These are phyloP conservation scores for Cyphomyrmex costatus DNA, from an alignment of 1,140 invertebrate genomes.

Conservation along the genomic window DNA sequence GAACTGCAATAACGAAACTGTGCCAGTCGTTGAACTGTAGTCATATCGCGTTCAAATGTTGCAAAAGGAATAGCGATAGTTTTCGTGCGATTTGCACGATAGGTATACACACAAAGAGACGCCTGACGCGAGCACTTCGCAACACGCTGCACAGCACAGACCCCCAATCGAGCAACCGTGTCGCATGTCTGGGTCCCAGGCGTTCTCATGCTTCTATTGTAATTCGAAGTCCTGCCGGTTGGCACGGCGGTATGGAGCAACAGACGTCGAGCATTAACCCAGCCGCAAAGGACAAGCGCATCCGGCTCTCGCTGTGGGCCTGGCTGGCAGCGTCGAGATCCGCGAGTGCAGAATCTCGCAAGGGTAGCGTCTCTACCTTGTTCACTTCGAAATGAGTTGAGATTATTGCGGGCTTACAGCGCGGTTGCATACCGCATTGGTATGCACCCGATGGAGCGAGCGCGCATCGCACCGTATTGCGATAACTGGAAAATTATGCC, in stretches of 20 bases:
- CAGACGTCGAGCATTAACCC: slow-evolving; percentile 53
- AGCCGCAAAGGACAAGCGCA: slow-evolving; percentile 19
- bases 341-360: slow-evolving; percentile 40
- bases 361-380: background rate
- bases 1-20: background rate
- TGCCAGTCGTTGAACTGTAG: background rate
- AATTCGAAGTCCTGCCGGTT: slow-evolving; percentile 55
- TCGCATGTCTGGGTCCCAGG: slow-evolving; percentile 40
- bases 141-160: slow-evolving; percentile 29
- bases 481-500: slow-evolving; percentile 59
- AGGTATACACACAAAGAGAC: slow-evolving; percentile 42
- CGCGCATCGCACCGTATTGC: slow-evolving; percentile 34
- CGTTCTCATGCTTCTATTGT: slow-evolving; percentile 47
- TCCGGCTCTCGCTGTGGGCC: background rate
- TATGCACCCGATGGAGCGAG: slow-evolving; percentile 13
- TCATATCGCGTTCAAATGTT: background rate
- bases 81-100: slow-evolving; percentile 54
- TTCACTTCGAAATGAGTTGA: slow-evolving; percentile 30
- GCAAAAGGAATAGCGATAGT: slow-evolving; percentile 23
- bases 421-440: slow-evolving; percentile 14
- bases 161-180: slow-evolving; percentile 52
- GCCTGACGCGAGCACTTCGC: slow-evolving; percentile 46
- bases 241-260: slow-evolving; percentile 16
- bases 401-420: slow-evolving; percentile 38
- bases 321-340: background rate